phyloP scores from a whole-genome alignment of 1,140 invertebrate species.

The Grapholita molesta region DNA sequence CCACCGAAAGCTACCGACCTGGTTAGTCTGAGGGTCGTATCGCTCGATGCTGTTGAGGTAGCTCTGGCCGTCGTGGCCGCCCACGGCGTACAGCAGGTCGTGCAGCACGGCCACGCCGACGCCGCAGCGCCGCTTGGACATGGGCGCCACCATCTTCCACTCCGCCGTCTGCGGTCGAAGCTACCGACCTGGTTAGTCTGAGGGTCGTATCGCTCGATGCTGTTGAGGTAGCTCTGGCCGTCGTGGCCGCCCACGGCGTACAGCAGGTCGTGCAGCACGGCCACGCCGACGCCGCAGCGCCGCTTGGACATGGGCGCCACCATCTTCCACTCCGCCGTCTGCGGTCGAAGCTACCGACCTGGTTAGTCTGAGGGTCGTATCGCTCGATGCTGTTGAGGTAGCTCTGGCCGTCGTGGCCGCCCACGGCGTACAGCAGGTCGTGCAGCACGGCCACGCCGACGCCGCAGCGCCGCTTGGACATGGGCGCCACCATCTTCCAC shows the following conservation, averaged over 20 bases:
- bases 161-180: too few relatives aligned
- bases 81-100: too few relatives aligned
- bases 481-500: slow-evolving; percentile 83
- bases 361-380: slow-evolving; percentile 97
- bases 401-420: slow-evolving; percentile 99
- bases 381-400: slow-evolving; percentile 98
- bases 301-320: slow-evolving; percentile 98
- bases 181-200: slow-evolving; percentile 53
- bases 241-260: slow-evolving; percentile 99
- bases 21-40: too few relatives aligned
- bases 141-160: too few relatives aligned
- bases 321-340: slow-evolving; percentile 99
- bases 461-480: background rate
- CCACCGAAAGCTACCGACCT: too few relatives aligned
- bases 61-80: too few relatives aligned
- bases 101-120: too few relatives aligned
- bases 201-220: slow-evolving; percentile 96
- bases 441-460: slow-evolving; percentile 62
- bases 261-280: slow-evolving; percentile 95
- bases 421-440: slow-evolving; percentile 97
- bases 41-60: too few relatives aligned
- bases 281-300: slow-evolving; percentile 98
- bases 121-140: too few relatives aligned
- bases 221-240: slow-evolving; percentile 98
- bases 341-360: too few relatives aligned